These are phyloP conservation scores for Melieria picta DNA, from an alignment of 2,888 invertebrate genomes.

Conservation along the genomic window DNA sequence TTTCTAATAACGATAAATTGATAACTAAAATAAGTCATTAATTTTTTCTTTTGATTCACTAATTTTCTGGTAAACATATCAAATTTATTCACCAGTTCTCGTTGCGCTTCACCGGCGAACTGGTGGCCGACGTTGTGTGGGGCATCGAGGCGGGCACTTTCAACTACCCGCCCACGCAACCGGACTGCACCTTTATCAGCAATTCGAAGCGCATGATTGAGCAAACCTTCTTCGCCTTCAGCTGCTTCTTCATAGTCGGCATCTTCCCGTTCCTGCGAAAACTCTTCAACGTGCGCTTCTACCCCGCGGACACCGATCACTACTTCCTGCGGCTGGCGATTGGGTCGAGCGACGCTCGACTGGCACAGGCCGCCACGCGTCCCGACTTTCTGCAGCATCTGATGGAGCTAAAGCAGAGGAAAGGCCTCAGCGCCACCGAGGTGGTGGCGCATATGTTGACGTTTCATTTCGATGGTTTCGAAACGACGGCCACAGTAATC, in stretches of 20 bases:
- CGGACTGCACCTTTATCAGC: conserved; percentile 35
- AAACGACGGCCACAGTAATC: conserved; percentile 56
- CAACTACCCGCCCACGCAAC: fast-evolving
- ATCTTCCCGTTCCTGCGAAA: conserved; percentile 48
- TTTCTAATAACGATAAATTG: no score
- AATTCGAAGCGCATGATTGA: conserved; percentile 42
- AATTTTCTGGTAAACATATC: no score
- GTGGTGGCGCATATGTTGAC: conserved; percentile 57
- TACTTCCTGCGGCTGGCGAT: conserved; percentile 55
- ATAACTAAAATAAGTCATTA: no score
- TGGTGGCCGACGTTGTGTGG: conserved; percentile 58
- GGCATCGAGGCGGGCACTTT: conserved; percentile 54
- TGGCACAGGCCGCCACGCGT: conserved; percentile 34
- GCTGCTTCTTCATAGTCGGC: conserved; percentile 38
- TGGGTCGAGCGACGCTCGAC: conserved; percentile 39
- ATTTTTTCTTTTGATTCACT: no score
- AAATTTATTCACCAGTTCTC: conserved; percentile 46
- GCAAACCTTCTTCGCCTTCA: conserved; percentile 40
- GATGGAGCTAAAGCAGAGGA: conserved; percentile 54
- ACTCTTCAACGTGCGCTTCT: conserved; percentile 49
- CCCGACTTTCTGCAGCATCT: conserved; percentile 58
- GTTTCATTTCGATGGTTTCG: conserved; percentile 59
- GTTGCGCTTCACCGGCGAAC: conserved; percentile 52
- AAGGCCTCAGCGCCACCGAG: conserved; percentile 51
- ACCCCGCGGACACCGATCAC: conserved; percentile 72